Conservation (phyloP, 2,888 invertebrate genomes). For the Blomia tropicalis region DNA sequence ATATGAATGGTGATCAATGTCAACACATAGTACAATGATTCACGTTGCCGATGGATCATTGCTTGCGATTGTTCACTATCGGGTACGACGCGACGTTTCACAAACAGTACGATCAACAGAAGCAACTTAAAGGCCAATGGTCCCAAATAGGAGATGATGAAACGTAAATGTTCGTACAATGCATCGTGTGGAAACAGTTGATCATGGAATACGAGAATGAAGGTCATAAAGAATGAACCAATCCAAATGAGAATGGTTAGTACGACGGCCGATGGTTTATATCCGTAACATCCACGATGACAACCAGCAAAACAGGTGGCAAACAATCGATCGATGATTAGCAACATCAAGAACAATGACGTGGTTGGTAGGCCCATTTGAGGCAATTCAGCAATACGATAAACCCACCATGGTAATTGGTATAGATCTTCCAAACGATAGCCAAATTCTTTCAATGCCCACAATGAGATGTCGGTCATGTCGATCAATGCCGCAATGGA, state of each 20-base stretch:
- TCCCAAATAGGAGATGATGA: conserved; percentile 19
- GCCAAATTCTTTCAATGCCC: conserved; percentile 22
- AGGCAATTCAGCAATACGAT: not conserved
- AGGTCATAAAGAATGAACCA: conserved; percentile 18
- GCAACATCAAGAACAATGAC: conserved; percentile 18
- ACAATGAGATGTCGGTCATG: conserved; percentile 14
- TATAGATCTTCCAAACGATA: conserved; percentile 12
- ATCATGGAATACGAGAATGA: conserved; percentile 19
- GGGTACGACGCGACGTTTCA: conserved; percentile 22
- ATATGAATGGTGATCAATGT: conserved; percentile 19
- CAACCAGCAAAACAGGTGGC: conserved; percentile 22
- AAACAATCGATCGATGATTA: conserved; percentile 21
- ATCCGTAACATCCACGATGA: conserved; percentile 20
- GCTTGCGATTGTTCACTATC: conserved; percentile 18
- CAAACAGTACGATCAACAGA: conserved; percentile 15
- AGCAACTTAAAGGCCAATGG: conserved; percentile 21
- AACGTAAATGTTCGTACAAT: conserved; percentile 5
- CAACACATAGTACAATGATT: conserved; percentile 20
- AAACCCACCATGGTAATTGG: conserved; percentile 13
- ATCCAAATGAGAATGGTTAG: conserved; percentile 16
- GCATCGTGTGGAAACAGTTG: conserved; percentile 17
- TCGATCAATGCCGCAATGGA: conserved; percentile 18
- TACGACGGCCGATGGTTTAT: conserved; percentile 4
- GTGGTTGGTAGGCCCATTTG: conserved; percentile 21
- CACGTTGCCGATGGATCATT: conserved; percentile 20